phyloP scores from a whole-genome alignment of 2,797 vertebrate genomes.

The Labroides dimidiatus region DNA sequence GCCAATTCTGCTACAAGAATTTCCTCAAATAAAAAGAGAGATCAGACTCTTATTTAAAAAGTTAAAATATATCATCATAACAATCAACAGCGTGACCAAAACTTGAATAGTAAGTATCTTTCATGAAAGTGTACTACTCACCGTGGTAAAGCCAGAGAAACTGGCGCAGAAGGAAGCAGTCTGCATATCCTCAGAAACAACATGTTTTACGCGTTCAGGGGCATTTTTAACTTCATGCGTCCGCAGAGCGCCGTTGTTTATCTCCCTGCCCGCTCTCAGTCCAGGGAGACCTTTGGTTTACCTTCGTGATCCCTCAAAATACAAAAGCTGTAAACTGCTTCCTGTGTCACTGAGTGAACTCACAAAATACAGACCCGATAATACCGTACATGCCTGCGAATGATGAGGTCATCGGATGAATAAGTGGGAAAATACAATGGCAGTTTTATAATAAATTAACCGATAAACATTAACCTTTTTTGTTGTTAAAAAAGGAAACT shows the following conservation, averaged over 20 bases:
- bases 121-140: constrained; percentile 37
- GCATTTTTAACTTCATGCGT: constrained; percentile 25
- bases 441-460: too few species aligned
- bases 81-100: neutral
- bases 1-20: neutral
- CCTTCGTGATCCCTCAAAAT: constrained; percentile 12
- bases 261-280: neutral
- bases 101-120: too few species aligned
- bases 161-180: constrained; percentile 27
- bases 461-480: too few species aligned
- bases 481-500: too few species aligned
- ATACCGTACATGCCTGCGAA: neutral
- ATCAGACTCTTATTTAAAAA: neutral
- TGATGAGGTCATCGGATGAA: neutral
- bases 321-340: constrained; percentile 46
- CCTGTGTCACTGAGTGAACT: constrained; percentile 44
- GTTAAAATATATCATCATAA: neutral
- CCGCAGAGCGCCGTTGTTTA: neutral
- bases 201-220: constrained; percentile 31
- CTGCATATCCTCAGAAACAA: constrained; percentile 46
- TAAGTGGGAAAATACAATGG: too few species aligned
- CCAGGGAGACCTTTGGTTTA: neutral
- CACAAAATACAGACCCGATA: neutral
- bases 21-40: neutral
- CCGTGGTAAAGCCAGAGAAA: constrained; percentile 40